Evolutionary conservation across 2,888 invertebrate genomes (phyloP).

Genomic region (Aquatica leii): DNA sequence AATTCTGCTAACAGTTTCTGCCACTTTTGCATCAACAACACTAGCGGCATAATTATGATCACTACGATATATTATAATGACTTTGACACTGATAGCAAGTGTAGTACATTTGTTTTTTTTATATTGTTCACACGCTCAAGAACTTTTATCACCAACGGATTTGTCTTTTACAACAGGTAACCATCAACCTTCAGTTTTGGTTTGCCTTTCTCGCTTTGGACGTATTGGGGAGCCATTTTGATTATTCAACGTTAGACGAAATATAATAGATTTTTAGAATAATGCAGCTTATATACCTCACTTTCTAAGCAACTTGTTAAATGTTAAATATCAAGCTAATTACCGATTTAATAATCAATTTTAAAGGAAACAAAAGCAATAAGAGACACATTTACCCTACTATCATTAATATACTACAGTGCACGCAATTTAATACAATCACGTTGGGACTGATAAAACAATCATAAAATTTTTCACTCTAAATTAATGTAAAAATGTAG

Average conservation of each 20-base stretch:
- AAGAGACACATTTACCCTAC: no score
- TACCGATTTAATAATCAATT: not conserved
- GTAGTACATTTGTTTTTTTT: no score
- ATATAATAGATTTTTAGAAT: not conserved
- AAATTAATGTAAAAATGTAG: no score
- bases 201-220: not conserved
- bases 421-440: no score
- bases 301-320: not conserved
- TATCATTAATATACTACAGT: no score
- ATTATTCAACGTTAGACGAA: not conserved
- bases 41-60: not conserved
- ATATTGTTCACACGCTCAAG: no score
- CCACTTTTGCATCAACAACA: no score
- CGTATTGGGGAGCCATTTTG: not conserved
- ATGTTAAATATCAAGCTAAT: no score
- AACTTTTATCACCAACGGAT: not conserved
- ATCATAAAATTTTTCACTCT: no score
- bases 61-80: not conserved
- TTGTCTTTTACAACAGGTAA: not conserved
- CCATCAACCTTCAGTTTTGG: not conserved
- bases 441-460: no score
- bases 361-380: not conserved
- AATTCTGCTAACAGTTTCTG: not conserved
- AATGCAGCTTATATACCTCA: not conserved
- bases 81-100: no score